phyloP scores from a whole-genome alignment of 2,113 vertebrate species.

The Petrocephalus zakoni region DNA sequence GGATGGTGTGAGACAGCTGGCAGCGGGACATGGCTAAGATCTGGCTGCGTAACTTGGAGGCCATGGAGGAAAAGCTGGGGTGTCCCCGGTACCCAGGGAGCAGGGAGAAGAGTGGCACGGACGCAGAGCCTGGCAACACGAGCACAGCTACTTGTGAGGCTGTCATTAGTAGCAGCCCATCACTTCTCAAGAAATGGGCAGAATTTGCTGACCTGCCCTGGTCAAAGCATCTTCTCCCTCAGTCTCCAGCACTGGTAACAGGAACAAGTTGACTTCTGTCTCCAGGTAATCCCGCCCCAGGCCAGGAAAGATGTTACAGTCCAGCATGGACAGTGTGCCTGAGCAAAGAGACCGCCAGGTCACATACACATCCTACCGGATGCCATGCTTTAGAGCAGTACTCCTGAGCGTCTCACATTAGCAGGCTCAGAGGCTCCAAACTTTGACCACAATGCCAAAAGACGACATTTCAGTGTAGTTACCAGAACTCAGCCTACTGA shows the following conservation, averaged over 20 bases:
- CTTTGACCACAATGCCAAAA: neutral
- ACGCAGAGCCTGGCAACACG: slow-evolving; percentile 54
- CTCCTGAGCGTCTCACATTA: neutral
- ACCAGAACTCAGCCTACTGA: neutral
- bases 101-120: slow-evolving; percentile 74
- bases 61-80: slow-evolving; percentile 74
- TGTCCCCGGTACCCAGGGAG: slow-evolving; percentile 81
- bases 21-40: slow-evolving; percentile 81
- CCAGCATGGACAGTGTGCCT: slow-evolving; percentile 84
- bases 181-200: neutral
- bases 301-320: slow-evolving; percentile 80
- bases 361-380: neutral
- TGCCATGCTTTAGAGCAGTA: neutral
- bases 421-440: neutral
- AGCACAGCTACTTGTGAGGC: neutral
- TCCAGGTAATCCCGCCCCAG: slow-evolving; percentile 70
- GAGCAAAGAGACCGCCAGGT: neutral
- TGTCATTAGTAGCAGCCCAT: neutral
- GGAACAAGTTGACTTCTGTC: slow-evolving; percentile 79
- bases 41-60: slow-evolving; percentile 77
- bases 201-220: slow-evolving; percentile 58
- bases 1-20: slow-evolving; percentile 84
- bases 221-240: slow-evolving; percentile 71
- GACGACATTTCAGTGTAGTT: neutral
- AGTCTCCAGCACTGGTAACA: slow-evolving; percentile 74